Base-by-base conservation (phyloP, 1,140 invertebrate species). In the Magallana gigas region DNA sequence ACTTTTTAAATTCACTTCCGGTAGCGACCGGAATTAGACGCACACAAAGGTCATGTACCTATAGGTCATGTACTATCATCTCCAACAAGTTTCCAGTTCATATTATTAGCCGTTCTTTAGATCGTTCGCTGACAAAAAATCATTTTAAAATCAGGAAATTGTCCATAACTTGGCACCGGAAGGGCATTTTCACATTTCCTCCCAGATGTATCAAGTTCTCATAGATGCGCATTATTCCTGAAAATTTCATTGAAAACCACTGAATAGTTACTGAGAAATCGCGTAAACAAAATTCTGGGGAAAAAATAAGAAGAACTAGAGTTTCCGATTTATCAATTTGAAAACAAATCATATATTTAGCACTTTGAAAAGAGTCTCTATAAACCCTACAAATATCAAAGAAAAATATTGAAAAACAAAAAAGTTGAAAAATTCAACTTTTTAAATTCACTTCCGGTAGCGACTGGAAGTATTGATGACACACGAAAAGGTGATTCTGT, bases 91-190 rank as follows among this genome's bases (percentile, higher is more conserved):
- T 62, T 62, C 60, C 60, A 62, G 60, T 62, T 62, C 60, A 62
- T 62, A 62, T 62, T 62, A 62, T 62, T 62, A 62, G 60, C 60
- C 60, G 60, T 62, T 62, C 60, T 62, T 62, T 62, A 62, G 60
- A 62, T 62, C 60, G 60, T 62, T 62, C 11, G 60, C 60, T 62
- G 60, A 62, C 60, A 62, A 62, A 62, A 62, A 62, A 62, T 62
- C 60, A 62, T 62, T 62, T 62, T 62, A 62, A 62, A 62, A 62
- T 62, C 60, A 16, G 60, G 60, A 62, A 62, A 62, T 62, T 62
- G 60, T 62, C 60, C 60, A 62, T 48, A 48, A 48, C 36, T 48
- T 48, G 36, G 36, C 36, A 48, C 36, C 36, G 36, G 36, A 48
- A 48, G 60, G 60, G 60, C 60, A 62, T 62, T 62, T 62, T 62